These are phyloP conservation scores for Cataglyphis altisquamis DNA, from an alignment of 2,888 invertebrate species.

Conservation along the genomic window DNA sequence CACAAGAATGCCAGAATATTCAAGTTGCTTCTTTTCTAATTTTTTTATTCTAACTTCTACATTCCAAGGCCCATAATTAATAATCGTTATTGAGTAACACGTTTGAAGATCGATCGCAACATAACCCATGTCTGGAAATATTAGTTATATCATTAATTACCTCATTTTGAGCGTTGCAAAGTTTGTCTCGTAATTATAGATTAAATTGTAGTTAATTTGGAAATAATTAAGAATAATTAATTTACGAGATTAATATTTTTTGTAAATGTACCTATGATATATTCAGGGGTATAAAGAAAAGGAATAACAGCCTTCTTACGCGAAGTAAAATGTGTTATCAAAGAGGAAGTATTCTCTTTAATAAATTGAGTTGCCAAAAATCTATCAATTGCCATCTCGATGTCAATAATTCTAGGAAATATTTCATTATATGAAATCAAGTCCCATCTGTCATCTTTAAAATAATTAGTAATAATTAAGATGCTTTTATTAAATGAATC, in stretches of 20 bases:
- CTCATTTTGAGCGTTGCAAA: not conserved
- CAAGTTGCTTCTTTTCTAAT: conserved; percentile 67
- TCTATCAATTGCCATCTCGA: conserved; percentile 89
- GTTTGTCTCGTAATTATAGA: not conserved
- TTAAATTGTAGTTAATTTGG: not conserved
- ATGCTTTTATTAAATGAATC: not conserved
- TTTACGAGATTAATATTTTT: not conserved
- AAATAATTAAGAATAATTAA: conserved; percentile 1
- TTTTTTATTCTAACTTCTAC: conserved; percentile 86
- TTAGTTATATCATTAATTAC: not conserved
- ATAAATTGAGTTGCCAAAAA: conserved; percentile 87
- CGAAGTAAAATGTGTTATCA: conserved; percentile 78
- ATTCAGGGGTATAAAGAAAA: conserved; percentile 86
- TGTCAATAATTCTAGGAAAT: conserved; percentile 88
- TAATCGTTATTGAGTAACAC: conserved; percentile 86
- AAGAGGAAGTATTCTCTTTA: conserved; percentile 84
- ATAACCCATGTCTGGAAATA: conserved; percentile 87
- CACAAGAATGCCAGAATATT: conserved; percentile 80
- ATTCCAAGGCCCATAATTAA: conserved; percentile 88
- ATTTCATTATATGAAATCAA: conserved; percentile 85
- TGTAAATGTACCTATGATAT: conserved; percentile 84
- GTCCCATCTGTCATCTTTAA: conserved; percentile 80
- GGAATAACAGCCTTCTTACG: conserved; percentile 85
- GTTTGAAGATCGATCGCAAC: conserved; percentile 87
- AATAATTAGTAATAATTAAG: conserved; percentile 3